Conservation (phyloP, 2,797 vertebrate genomes). For the Oryzias sinensis region DNA sequence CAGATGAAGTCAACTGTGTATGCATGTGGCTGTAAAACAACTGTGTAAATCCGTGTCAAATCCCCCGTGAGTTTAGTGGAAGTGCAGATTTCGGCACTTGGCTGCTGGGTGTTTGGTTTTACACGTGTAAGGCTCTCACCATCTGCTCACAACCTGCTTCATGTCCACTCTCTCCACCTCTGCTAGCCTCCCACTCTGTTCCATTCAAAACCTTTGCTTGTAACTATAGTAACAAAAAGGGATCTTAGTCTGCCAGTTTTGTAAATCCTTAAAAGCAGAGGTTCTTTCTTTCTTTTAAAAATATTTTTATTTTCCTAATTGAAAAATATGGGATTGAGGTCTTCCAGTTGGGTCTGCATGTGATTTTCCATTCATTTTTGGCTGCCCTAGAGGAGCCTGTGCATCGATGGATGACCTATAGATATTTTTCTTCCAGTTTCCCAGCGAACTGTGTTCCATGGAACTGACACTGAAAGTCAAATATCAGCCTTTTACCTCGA, state of each 20-base stretch:
- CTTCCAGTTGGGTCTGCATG: no score
- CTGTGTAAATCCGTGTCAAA: background rate
- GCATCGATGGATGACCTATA: slow-evolving; percentile 30
- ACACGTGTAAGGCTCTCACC: slow-evolving; percentile 1
- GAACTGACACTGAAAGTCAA: background rate
- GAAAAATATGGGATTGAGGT: slow-evolving; percentile 6
- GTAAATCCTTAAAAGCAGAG: background rate
- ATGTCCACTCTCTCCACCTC: slow-evolving; percentile 3
- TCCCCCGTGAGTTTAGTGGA: background rate
- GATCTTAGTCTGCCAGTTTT: background rate
- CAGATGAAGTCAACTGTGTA: background rate
- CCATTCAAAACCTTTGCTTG: slow-evolving; percentile 4
- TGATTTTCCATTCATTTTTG: no score
- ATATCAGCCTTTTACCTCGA: slow-evolving; percentile 10
- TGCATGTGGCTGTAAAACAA: background rate
- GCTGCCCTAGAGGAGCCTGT: background rate
- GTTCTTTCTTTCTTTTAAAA: background rate
- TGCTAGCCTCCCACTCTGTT: slow-evolving; percentile 30
- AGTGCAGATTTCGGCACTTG: slow-evolving; percentile 5
- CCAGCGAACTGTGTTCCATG: slow-evolving; percentile 29
- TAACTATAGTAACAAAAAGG: slow-evolving; percentile 40
- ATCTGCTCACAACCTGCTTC: slow-evolving; percentile 5
- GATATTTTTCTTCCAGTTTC: slow-evolving; percentile 21
- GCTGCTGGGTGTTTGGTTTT: background rate
- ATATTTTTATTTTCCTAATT: background rate